Base-by-base conservation (phyloP, 2,888 invertebrate genomes). In the Cephus runcator region DNA sequence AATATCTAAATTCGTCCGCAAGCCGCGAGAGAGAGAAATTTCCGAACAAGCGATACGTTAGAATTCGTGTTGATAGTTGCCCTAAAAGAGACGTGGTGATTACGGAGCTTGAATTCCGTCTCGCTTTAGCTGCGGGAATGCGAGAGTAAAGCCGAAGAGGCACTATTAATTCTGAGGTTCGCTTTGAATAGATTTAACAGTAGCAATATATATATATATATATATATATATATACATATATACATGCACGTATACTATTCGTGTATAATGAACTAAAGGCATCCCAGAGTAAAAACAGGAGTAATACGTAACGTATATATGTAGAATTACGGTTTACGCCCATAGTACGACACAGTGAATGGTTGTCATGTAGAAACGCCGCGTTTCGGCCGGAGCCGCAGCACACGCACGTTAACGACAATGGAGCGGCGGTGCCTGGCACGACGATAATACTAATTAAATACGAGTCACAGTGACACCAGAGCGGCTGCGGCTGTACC, bases 361-460 rank as follows among this genome's bases (percentile, higher is more conserved):
- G 40, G 40, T 1, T 2, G 40, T 56, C 40, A 23, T 9, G 23
- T 23, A 56, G 23, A 56, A 56, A 56, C 40, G 40, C 23, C 9
- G 40, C 40, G 40, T 23, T 56, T 56, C 23, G 23, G 40, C 23
- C 40, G 40, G 23, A 23, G 40, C 15, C 23, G 40, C 40, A 56
- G 40, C 40, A 56, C 40, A 56, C 40, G 40, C 40, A 56, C 40
- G 40, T 56, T 56, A 56, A 56, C 23, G 40, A 56, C 40, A 56
- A 33, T 71, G 71, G 12, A 71, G 71, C 71, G 31, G 31, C 71
- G 71, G 71, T 71, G 33, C 71, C 15, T 15, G 31, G 33, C 31
- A 71, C 71, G 85, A 82, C 87, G 89, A 90, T 90, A 90, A 89
- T 86, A 86, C 89, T 90, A 91, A 90, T 91, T 90, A 91, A 91